Percentiles rank a stretch among this genome's conserved stretches.
Evolutionary conservation across 2,888 invertebrate genomes (phyloP).

Genomic region (Mystacides longicornis): DNA sequence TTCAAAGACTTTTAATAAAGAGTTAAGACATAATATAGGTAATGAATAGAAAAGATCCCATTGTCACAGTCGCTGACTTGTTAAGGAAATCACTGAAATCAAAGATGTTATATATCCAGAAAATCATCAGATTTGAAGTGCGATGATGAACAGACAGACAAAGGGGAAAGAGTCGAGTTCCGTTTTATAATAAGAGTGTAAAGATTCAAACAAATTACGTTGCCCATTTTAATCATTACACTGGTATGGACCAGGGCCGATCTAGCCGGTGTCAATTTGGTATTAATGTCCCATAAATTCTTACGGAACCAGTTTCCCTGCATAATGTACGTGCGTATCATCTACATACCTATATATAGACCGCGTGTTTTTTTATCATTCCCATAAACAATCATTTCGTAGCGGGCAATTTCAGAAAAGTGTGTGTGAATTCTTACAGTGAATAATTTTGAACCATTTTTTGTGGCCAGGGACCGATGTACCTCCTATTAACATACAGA

Average conservation of each 20-base stretch:
- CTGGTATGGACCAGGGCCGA: slow-evolving; percentile 7
- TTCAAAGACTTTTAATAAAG: no score
- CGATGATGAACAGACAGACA: background rate
- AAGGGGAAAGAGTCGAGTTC: slow-evolving; percentile 9
- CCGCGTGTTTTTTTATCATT: background rate
- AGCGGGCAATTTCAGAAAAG: slow-evolving; percentile 1
- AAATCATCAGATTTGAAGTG: no score
- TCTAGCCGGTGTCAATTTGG: slow-evolving; percentile 21
- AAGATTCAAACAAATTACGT: slow-evolving; percentile 7
- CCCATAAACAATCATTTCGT: background rate
- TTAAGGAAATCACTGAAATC: no score
- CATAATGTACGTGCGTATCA: background rate
- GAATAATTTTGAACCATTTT: background rate
- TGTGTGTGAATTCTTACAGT: slow-evolving; percentile 2
- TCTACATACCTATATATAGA: no score
- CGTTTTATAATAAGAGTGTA: no score
- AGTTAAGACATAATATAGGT: no score
- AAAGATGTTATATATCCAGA: no score
- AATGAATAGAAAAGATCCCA: no score
- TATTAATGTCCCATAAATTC: slow-evolving; percentile 20
- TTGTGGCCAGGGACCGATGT: background rate
- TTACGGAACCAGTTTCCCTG: slow-evolving; percentile 12
- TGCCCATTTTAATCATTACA: slow-evolving; percentile 14
- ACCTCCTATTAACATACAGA: background rate
- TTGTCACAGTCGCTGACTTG: no score